Percentiles rank a stretch among this genome's conserved stretches.
Evolutionary conservation across 2,888 invertebrate species (phyloP).

Genomic region (Aphodius granarius): DNA sequence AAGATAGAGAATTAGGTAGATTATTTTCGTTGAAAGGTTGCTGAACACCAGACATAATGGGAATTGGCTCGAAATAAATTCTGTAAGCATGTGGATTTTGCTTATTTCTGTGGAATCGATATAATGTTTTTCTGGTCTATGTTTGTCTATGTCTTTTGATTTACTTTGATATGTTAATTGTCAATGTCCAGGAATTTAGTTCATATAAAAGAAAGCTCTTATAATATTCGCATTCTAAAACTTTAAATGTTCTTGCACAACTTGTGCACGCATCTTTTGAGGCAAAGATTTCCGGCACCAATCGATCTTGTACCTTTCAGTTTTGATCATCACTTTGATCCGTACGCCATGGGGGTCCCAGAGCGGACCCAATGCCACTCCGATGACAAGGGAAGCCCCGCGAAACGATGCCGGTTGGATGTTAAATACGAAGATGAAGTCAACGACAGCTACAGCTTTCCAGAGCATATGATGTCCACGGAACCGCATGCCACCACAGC

Average conservation of each 20-base stretch:
- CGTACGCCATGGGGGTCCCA: slow-evolving; percentile 43
- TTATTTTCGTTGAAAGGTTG: neutral
- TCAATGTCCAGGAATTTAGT: too few species aligned
- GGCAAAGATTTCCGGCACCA: too few species aligned
- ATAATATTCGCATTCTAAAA: too few species aligned
- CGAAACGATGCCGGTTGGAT: slow-evolving; percentile 64
- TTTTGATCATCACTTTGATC: slow-evolving; percentile 72
- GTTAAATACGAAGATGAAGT: slow-evolving; percentile 73
- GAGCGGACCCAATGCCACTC: slow-evolving; percentile 50
- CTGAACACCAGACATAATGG: neutral
- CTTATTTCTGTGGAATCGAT: neutral
- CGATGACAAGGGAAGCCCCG: slow-evolving; percentile 55
- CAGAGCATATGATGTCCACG: slow-evolving; percentile 50
- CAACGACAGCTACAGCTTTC: slow-evolving; percentile 69
- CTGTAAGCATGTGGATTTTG: neutral
- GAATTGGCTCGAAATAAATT: neutral
- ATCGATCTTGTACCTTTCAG: slow-evolving; percentile 39
- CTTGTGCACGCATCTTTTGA: too few species aligned
- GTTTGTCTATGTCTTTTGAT: too few species aligned
- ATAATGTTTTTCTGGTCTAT: too few species aligned
- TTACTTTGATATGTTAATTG: too few species aligned
- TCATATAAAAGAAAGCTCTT: too few species aligned
- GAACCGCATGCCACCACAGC: slow-evolving; percentile 36
- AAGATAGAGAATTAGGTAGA: neutral
- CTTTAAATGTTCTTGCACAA: too few species aligned